Conservation (phyloP, 2,113 vertebrate genomes). For the Ceuthmochares aereus region DNA sequence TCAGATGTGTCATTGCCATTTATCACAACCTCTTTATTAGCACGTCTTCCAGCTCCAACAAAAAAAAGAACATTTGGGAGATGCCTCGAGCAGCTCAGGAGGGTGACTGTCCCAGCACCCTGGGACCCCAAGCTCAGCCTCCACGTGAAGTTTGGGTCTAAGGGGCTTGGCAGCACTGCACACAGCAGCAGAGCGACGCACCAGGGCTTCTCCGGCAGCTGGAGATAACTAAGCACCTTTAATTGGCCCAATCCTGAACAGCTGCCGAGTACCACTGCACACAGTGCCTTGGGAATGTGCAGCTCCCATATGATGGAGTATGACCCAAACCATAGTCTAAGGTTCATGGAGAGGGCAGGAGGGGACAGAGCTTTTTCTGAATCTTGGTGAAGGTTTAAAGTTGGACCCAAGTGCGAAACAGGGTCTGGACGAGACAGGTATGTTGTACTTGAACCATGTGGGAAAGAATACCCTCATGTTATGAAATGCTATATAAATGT, state of each 20-base stretch:
- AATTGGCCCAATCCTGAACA: fast-evolving
- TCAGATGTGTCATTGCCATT: background rate
- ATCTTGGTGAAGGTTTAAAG: background rate
- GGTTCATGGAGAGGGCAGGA: background rate
- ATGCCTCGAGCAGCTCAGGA: background rate
- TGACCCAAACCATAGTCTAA: fast-evolving
- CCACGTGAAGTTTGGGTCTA: fast-evolving
- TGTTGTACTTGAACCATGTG: fast-evolving
- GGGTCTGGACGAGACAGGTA: background rate
- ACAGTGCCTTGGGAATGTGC: too few relatives aligned
- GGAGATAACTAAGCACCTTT: background rate
- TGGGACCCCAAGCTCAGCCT: background rate
- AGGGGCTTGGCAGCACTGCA: background rate
- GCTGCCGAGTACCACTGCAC: too few relatives aligned
- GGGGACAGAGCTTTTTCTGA: background rate
- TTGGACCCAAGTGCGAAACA: fast-evolving
- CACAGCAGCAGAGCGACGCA: fast-evolving
- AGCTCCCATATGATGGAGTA: fast-evolving
- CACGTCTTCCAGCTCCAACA: background rate
- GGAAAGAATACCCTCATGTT: background rate
- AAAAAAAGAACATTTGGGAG: background rate
- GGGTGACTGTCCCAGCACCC: fast-evolving
- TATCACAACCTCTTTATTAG: background rate
- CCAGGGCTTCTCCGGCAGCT: background rate
- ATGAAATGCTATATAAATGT: background rate